phyloP scores from a whole-genome alignment of 2,797 vertebrate genomes.

The Poecilia picta region DNA sequence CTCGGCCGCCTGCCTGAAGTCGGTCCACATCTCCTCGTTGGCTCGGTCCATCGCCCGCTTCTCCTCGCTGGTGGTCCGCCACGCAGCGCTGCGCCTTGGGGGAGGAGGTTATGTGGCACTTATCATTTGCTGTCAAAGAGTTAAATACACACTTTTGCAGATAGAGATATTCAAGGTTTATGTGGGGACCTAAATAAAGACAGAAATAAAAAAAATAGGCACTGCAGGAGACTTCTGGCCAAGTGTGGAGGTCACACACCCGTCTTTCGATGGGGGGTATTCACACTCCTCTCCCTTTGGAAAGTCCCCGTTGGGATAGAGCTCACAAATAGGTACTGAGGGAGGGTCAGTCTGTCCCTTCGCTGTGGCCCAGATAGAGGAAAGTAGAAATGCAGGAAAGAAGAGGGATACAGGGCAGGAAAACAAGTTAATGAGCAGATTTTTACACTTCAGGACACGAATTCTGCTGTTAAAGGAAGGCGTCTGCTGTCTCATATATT shows the following conservation, averaged over 20 bases:
- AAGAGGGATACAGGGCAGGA: slow-evolving; percentile 36
- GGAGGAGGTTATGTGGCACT: slow-evolving; percentile 22
- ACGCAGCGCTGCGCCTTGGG: slow-evolving; percentile 89
- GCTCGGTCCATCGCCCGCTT: slow-evolving; percentile 94
- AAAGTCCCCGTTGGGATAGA: slow-evolving; percentile 90
- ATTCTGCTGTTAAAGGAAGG: background rate
- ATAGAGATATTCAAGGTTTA: background rate
- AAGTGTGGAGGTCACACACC: slow-evolving; percentile 82
- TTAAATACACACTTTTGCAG: slow-evolving; percentile 10
- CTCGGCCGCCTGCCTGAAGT: slow-evolving; percentile 97
- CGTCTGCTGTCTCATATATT: background rate
- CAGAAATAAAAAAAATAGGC: slow-evolving; percentile 11
- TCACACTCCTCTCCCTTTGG: slow-evolving; percentile 98
- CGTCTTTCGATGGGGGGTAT: slow-evolving; percentile 94
- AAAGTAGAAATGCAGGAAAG: slow-evolving; percentile 46
- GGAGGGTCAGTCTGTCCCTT: slow-evolving; percentile 97
- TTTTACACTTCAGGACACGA: slow-evolving; percentile 9
- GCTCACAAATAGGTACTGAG: slow-evolving; percentile 96
- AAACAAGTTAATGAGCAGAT: slow-evolving; percentile 44
- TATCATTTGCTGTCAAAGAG: slow-evolving; percentile 46
- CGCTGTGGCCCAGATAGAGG: slow-evolving; percentile 83
- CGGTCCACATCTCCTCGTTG: slow-evolving; percentile 97
- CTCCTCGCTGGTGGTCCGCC: slow-evolving; percentile 93
- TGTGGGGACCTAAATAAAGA: slow-evolving; percentile 40
- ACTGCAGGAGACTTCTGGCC: slow-evolving; percentile 40